Percentiles rank a stretch among this genome's conserved stretches.
Conservation (phyloP, 2,797 vertebrate species). For the Propithecus perrieri region DNA sequence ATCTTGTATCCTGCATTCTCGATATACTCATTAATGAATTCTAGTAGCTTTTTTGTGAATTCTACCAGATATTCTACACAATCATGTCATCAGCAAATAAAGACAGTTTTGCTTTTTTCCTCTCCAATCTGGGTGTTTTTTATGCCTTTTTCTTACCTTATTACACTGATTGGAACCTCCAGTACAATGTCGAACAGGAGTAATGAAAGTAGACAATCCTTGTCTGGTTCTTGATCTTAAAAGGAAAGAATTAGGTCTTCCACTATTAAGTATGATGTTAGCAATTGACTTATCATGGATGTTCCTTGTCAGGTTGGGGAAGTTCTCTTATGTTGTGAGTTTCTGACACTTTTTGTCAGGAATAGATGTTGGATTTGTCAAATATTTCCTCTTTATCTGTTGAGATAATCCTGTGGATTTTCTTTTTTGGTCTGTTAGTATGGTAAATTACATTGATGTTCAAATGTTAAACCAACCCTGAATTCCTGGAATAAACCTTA, state of each 20-base stretch:
- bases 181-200: background rate
- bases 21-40: background rate
- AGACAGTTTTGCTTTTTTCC: background rate
- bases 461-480: background rate
- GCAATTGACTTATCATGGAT: background rate
- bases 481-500: background rate
- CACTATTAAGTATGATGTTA: background rate
- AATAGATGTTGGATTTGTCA: background rate
- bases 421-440: background rate
- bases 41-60: background rate
- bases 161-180: background rate
- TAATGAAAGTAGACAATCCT: background rate
- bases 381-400: background rate
- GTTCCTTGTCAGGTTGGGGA: background rate
- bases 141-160: background rate
- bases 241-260: background rate
- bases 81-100: background rate
- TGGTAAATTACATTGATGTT: background rate
- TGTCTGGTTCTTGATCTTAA: background rate
- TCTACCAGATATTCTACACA: background rate
- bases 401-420: background rate
- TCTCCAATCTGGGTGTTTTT: background rate
- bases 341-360: background rate
- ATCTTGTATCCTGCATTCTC: background rate
- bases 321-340: background rate